These are phyloP conservation scores for Coboldia fuscipes DNA, from an alignment of 1,140 invertebrate genomes.

Conservation along the genomic window DNA sequence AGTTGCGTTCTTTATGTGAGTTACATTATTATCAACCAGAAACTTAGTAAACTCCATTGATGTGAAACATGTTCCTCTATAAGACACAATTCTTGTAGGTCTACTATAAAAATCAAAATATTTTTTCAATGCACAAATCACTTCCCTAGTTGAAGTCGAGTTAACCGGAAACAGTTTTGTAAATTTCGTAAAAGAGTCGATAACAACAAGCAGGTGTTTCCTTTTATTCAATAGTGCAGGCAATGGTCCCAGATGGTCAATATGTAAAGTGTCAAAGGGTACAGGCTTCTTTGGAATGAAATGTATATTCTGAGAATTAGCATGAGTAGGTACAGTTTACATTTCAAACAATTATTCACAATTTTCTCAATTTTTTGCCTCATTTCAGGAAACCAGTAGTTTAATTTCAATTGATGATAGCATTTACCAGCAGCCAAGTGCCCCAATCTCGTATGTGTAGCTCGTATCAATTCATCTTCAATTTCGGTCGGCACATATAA, in stretches of 20 bases:
- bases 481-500: slow-evolving; percentile 11
- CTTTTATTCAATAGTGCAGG: slow-evolving; percentile 13
- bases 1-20: slow-evolving; percentile 7
- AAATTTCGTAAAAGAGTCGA: slow-evolving; percentile 12
- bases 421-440: slow-evolving; percentile 11
- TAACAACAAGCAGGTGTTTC: slow-evolving; percentile 22
- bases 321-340: slow-evolving; percentile 9
- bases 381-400: slow-evolving; percentile 13
- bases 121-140: slow-evolving; percentile 9
- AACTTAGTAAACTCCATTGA: slow-evolving; percentile 10
- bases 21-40: slow-evolving; percentile 5
- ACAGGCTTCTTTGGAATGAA: slow-evolving; percentile 9
- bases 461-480: slow-evolving; percentile 7
- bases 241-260: slow-evolving; percentile 13
- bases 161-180: slow-evolving; percentile 3
- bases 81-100: slow-evolving; percentile 9
- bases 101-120: slow-evolving; percentile 6
- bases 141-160: slow-evolving; percentile 7
- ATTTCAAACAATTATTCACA: slow-evolving; percentile 10
- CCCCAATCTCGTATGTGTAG: slow-evolving; percentile 10
- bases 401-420: slow-evolving; percentile 5
- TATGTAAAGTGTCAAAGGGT: slow-evolving; percentile 11
- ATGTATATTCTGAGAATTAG: slow-evolving; percentile 9
- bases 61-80: slow-evolving; percentile 11
- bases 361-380: slow-evolving; percentile 8